These are phyloP conservation scores for Hoplias malabaricus DNA, from an alignment of 2,113 vertebrate genomes.

Conservation along the genomic window DNA sequence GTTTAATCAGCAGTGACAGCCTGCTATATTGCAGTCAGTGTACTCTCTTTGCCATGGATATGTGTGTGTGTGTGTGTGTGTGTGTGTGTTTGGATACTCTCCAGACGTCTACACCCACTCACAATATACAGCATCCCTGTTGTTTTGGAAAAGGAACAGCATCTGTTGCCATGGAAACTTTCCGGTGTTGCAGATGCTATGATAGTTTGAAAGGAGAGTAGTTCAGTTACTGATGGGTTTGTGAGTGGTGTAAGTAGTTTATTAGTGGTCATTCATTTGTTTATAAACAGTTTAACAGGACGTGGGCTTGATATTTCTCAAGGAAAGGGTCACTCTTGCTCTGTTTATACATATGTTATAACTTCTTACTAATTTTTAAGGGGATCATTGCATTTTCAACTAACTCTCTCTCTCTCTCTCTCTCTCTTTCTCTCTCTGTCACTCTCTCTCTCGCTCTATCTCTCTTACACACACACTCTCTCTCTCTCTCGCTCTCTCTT, in stretches of 20 bases:
- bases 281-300: too few relatives aligned
- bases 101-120: not conserved
- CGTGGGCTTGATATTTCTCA: too few relatives aligned
- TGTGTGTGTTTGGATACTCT: not conserved
- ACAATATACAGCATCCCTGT: too few relatives aligned
- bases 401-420: not conserved
- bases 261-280: too few relatives aligned
- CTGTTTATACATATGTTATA: too few relatives aligned
- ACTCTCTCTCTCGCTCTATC: not conserved
- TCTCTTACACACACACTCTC: not conserved
- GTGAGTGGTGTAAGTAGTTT: too few relatives aligned
- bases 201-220: not conserved
- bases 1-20: conserved; percentile 59
- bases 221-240: too few relatives aligned
- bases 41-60: not conserved
- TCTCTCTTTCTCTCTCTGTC: not conserved
- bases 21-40: conserved; percentile 53
- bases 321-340: too few relatives aligned
- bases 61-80: not conserved
- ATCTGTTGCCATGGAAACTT: not conserved
- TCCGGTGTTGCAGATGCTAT: not conserved
- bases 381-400: too few relatives aligned
- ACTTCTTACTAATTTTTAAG: too few relatives aligned
- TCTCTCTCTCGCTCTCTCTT: not conserved
- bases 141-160: too few relatives aligned